Evolutionary conservation across 2,797 vertebrate species (phyloP).

Genomic region (Hippocampus kuda): DNA sequence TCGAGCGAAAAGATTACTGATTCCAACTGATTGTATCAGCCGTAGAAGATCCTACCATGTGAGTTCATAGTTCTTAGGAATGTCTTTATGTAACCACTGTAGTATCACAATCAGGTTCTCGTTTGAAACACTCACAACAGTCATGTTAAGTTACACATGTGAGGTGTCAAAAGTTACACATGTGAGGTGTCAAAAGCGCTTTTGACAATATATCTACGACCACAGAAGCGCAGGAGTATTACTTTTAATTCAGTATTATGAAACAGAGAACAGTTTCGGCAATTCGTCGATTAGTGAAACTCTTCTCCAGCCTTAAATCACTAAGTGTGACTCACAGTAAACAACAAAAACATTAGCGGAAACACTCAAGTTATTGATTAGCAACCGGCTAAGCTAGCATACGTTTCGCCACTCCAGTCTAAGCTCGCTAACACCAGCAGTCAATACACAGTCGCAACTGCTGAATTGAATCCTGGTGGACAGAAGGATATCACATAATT

Average conservation of each 20-base stretch:
- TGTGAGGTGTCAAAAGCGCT: not conserved
- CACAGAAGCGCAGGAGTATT: not conserved
- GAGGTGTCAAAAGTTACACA: not conserved
- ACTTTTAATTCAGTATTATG: not conserved
- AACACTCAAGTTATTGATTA: constrained; percentile 18
- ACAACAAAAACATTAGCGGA: not conserved
- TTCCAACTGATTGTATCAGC: not conserved
- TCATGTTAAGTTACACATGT: not conserved
- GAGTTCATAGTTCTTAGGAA: not conserved
- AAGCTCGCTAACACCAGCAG: not conserved
- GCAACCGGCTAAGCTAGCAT: constrained; percentile 37
- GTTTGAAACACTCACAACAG: not conserved
- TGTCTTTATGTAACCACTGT: not conserved
- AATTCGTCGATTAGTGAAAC: not conserved
- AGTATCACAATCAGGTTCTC: not conserved
- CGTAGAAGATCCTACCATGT: not conserved
- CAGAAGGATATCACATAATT: not conserved
- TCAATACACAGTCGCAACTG: not conserved
- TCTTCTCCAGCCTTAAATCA: not conserved
- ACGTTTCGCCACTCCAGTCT: not conserved
- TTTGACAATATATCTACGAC: not conserved
- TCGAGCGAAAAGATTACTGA: not conserved
- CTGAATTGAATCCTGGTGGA: not conserved
- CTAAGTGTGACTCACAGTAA: not conserved
- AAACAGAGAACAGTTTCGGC: not conserved